Percentiles rank a stretch among this genome's conserved stretches.
These are phyloP conservation scores for Caradrina clavipalpis DNA, from an alignment of 2,888 invertebrate genomes.

Conservation along the genomic window DNA sequence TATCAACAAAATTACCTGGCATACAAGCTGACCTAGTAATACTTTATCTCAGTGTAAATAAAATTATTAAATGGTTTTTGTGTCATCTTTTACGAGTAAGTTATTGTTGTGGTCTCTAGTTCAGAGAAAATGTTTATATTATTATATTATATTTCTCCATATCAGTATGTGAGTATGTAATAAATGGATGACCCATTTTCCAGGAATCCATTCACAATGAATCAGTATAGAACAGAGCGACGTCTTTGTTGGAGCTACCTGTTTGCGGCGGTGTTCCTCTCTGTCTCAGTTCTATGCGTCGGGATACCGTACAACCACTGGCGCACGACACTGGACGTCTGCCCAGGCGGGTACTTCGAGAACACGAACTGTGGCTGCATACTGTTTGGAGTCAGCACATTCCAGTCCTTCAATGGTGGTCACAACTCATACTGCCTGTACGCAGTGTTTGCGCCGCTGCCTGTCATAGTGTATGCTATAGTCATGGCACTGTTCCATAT, in stretches of 20 bases:
- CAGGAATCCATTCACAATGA: conserved; percentile 71
- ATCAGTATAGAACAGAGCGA: conserved; percentile 84
- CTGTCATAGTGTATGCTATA: conserved; percentile 92
- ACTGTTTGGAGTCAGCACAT: conserved; percentile 92
- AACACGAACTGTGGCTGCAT: conserved; percentile 93
- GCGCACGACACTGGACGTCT: conserved; percentile 92
- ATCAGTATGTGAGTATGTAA: neutral
- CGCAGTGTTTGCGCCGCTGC: conserved; percentile 92
- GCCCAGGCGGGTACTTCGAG: conserved; percentile 89
- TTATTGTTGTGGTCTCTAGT: conserved; percentile 17
- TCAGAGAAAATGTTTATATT: neutral
- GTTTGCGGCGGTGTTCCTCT: conserved; percentile 75
- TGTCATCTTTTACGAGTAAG: conserved; percentile 33
- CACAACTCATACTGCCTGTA: conserved; percentile 92
- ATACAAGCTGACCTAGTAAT: conserved; percentile 42
- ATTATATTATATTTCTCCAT: neutral
- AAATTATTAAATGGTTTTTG: conserved; percentile 31
- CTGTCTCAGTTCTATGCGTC: conserved; percentile 85
- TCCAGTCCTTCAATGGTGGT: conserved; percentile 92
- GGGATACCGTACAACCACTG: conserved; percentile 93
- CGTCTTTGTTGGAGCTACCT: conserved; percentile 82
- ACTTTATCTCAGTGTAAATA: conserved; percentile 9
- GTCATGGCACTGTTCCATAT: conserved; percentile 93
- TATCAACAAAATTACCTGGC: conserved; percentile 36
- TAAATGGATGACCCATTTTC: neutral